These are phyloP conservation scores for Colletes gigas DNA, from an alignment of 1,140 invertebrate species.

Conservation along the genomic window DNA sequence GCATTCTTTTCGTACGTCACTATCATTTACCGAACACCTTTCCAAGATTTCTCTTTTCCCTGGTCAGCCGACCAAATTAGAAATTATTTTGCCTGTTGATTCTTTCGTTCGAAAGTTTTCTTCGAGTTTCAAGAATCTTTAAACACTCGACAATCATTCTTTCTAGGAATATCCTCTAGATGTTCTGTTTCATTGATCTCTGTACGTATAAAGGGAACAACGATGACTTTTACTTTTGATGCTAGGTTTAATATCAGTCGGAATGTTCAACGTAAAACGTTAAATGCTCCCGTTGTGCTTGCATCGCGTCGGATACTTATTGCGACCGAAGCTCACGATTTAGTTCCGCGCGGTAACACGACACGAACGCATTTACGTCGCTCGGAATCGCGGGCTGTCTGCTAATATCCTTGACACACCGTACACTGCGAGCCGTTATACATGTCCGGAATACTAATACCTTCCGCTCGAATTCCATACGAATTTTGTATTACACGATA, in stretches of 20 bases:
- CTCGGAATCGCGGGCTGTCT: background rate
- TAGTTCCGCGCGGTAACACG: constrained; percentile 1
- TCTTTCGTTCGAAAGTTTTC: too few species aligned
- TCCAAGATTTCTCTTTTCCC: too few species aligned
- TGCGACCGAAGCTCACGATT: constrained; percentile 1
- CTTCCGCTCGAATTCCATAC: constrained; percentile 32
- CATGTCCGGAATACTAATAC: constrained; percentile 51
- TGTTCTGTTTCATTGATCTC: too few species aligned
- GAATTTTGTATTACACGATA: constrained; percentile 57
- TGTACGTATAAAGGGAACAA: background rate
- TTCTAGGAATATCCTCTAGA: too few species aligned
- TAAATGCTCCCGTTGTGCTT: background rate
- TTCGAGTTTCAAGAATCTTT: too few species aligned
- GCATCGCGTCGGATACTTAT: background rate
- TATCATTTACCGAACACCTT: too few species aligned
- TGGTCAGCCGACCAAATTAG: too few species aligned
- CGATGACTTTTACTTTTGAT: too few species aligned
- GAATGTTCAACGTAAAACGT: background rate
- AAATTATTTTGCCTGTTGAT: too few species aligned
- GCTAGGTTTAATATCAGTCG: background rate
- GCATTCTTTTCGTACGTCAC: too few species aligned
- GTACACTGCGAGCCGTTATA: constrained; percentile 13
- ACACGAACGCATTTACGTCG: constrained; percentile 1
- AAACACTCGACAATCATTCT: too few species aligned
- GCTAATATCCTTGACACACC: constrained; percentile 45